Conservation (phyloP, 2,797 vertebrate species). For the Thamnophis elegans region DNA sequence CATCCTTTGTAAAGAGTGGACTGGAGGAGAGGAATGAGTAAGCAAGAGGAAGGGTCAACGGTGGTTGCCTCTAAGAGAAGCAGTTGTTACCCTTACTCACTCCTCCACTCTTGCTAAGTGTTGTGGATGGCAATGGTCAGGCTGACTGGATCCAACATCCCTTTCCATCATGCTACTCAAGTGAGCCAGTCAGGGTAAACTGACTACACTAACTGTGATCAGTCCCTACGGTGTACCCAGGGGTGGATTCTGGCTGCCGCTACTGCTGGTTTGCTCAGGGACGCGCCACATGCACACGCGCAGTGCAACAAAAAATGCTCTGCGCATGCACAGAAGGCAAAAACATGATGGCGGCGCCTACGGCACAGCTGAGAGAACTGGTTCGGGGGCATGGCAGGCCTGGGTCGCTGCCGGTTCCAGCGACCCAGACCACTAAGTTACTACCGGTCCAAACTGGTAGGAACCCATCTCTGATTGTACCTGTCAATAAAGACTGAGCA, state of each 20-base stretch:
- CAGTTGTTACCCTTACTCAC: background rate
- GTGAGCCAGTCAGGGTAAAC: background rate
- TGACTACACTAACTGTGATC: background rate
- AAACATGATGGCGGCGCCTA: too few species aligned
- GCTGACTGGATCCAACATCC: background rate
- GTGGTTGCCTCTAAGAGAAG: background rate
- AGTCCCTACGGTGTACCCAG: background rate
- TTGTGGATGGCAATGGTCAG: background rate
- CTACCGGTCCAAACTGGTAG: too few species aligned
- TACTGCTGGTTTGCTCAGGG: too few species aligned
- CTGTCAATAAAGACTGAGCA: background rate
- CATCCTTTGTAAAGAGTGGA: background rate
- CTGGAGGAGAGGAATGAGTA: background rate
- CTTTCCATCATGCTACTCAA: background rate
- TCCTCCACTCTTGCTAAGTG: background rate
- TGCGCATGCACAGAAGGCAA: too few species aligned
- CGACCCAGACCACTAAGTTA: too few species aligned
- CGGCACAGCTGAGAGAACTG: too few species aligned
- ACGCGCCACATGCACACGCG: too few species aligned
- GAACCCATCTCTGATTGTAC: background rate
- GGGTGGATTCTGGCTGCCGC: too few species aligned
- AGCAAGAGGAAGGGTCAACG: background rate
- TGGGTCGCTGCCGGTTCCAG: too few species aligned
- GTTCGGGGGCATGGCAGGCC: too few species aligned
- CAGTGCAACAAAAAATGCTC: too few species aligned